Evolutionary conservation across 2,888 invertebrate species (phyloP), one percentile per base, ranked within the genome.

Genomic region (Azorinus chamasolen): DNA sequence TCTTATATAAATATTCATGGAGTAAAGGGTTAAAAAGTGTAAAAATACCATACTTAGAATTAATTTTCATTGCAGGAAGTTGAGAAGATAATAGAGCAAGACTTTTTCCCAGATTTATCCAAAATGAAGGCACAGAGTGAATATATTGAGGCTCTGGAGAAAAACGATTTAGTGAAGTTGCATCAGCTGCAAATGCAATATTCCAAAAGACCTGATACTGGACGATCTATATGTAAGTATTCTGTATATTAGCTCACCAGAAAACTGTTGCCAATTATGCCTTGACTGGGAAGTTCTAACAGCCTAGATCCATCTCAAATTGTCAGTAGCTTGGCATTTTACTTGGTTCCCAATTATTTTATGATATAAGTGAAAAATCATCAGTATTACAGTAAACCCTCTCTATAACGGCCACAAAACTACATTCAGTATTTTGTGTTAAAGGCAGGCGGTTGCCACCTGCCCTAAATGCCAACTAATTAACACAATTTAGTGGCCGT

Each of bases 51-150:
- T n/a, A n/a, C n/a, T n/a, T n/a, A n/a, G n/a, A n/a, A n/a, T n/a
- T n/a, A 32, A 32, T 32, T 32, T 32, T 37, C 51, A 32, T 88
- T 94, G 43, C 93, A 97, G 95, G 96, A 96, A 91, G 95, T 99
- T 92, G 97, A 97, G 25, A 96, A 97, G 93, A 99, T 99, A 62
- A 99, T 99, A 85, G 97, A 99, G 91, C 95, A 98, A 83, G 99
- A 99, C 91, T 99, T 98, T 92, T 99, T 97, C 91, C 99, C 99
- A 0, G 98, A 99, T 92, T 93, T 99, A 78, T 97, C 97, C 82
- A 98, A 97, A 91, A 93, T 99, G 39, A 96, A 96, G 87, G 98
- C 97, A 0, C 98, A 98, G 91, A 97, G 97, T 93, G 97, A 97
- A 76, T 99, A 97, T 91, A 94, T 98, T 53, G 97, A 98, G 85